Conservation (phyloP, 2,888 invertebrate genomes). For the Agonopterix alstromeriana region DNA sequence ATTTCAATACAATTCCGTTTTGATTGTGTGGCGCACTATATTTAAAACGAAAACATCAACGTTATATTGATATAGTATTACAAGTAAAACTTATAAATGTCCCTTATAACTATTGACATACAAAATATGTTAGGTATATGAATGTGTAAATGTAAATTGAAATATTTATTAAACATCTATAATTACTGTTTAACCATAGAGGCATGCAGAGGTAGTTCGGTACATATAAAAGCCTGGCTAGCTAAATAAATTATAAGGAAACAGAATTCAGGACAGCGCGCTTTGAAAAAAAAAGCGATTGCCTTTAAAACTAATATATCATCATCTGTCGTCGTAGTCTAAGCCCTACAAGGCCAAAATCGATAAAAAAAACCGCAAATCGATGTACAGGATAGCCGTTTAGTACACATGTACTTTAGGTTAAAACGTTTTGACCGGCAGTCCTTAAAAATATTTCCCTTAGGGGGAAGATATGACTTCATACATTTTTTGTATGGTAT, state of each 20-base stretch:
- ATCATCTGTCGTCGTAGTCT: too few species aligned
- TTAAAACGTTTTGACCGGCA: too few species aligned
- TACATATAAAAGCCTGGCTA: conserved; percentile 34
- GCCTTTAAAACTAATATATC: too few species aligned
- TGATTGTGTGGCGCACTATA: conserved; percentile 53
- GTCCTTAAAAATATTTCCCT: too few species aligned
- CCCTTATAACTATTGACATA: conserved; percentile 47
- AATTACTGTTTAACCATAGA: conserved; percentile 53
- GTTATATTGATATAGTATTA: conserved; percentile 30
- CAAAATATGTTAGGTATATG: conserved; percentile 44
- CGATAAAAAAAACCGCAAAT: too few species aligned
- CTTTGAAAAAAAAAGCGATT: too few species aligned
- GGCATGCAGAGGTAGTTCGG: conserved; percentile 72
- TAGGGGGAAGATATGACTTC: too few species aligned
- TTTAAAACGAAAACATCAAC: conserved; percentile 43
- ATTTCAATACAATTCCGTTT: conserved; percentile 48
- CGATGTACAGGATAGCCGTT: too few species aligned
- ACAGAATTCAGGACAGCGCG: too few species aligned
- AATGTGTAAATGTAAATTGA: conserved; percentile 38
- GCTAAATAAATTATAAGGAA: neutral
- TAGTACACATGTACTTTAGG: too few species aligned
- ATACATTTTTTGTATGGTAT: too few species aligned
- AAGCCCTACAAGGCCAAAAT: too few species aligned
- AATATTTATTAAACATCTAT: conserved; percentile 51
- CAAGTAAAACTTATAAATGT: conserved; percentile 24